Conservation (phyloP, 2,888 invertebrate genomes). For the Harpalus rufipes region DNA sequence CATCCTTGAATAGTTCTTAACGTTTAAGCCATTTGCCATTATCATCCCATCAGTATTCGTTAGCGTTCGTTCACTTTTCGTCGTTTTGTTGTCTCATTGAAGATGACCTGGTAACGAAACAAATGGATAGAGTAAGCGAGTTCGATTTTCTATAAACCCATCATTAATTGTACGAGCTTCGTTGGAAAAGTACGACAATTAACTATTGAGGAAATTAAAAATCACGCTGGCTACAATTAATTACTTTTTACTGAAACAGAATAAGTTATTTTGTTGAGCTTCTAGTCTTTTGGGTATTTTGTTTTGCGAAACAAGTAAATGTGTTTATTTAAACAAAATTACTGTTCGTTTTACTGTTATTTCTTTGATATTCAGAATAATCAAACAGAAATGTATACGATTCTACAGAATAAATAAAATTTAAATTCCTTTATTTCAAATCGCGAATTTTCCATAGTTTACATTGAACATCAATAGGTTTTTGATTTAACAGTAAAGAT, state of each 20-base stretch:
- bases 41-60: conserved; percentile 30
- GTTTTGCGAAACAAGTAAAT: neutral
- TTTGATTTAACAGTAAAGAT: too few species aligned
- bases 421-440: too few species aligned
- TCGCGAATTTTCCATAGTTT: too few species aligned
- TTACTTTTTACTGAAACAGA: neutral
- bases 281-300: neutral
- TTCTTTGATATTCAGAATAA: too few species aligned
- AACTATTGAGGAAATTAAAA: conserved; percentile 31
- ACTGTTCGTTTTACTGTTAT: neutral
- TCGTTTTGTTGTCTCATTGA: conserved; percentile 13
- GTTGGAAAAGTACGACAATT: conserved; percentile 19
- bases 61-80: conserved; percentile 41
- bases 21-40: conserved; percentile 26
- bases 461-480: too few species aligned
- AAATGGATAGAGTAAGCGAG: conserved; percentile 4
- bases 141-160: conserved; percentile 38
- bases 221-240: conserved; percentile 27
- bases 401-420: too few species aligned
- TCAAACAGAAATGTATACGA: too few species aligned
- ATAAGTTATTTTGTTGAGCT: neutral
- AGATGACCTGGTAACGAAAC: conserved; percentile 8
- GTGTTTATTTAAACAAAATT: neutral
- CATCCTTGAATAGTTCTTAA: conserved; percentile 34
- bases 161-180: conserved; percentile 20